Evolutionary conservation across 2,888 invertebrate species (phyloP), one percentile per base, ranked within the genome.

Genomic region (Dyspetes luteomarginatus): DNA sequence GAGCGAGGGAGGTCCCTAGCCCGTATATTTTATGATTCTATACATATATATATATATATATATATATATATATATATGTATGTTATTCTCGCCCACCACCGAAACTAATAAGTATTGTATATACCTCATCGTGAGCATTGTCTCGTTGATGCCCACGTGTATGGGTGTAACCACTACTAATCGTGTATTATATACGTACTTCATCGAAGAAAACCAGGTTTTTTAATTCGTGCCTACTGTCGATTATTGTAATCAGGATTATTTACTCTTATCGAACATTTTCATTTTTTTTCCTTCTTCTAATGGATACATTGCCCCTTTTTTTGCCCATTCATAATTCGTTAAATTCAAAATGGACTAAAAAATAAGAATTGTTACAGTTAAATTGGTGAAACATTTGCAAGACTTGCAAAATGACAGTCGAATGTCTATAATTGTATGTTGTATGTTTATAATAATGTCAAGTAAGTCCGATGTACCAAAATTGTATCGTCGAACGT

Each of bases 41-140:
- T 28, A 26, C 12, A 17, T 45, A 58, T 30, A 28, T 15, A 36
- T 12, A 22, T 52, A 4, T 9, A 36, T 41, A 15, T 55, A 68
- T 26, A 9, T 68, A 41, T 41, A 26, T 43, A 2, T 9, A 56
- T 43, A 17, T 55, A 43, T 45, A 26, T 17, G 19, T 43, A 26
- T 43, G 69, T 76, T 26, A 64, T 64, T 67, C 79, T 85, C 90
- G 87, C 90, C 89, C 89, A 90, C 88, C 85, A 82, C 73, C 76
- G 83, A 85, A 85, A 85, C 86, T 88, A 88, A 89, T 88, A 88
- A 76, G 87, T 89, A 88, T 89, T 89, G 88, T 88, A 56, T 68
- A 52, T 43, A 22, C 19, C 87, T 86, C 64, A 82, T 86, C 85
- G 83, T 79, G 73, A 84, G 87, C 83, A 89, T 89, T 89, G 89